Evolutionary conservation across 2,113 vertebrate species (phyloP).

Genomic region (Microtus ochrogaster): DNA sequence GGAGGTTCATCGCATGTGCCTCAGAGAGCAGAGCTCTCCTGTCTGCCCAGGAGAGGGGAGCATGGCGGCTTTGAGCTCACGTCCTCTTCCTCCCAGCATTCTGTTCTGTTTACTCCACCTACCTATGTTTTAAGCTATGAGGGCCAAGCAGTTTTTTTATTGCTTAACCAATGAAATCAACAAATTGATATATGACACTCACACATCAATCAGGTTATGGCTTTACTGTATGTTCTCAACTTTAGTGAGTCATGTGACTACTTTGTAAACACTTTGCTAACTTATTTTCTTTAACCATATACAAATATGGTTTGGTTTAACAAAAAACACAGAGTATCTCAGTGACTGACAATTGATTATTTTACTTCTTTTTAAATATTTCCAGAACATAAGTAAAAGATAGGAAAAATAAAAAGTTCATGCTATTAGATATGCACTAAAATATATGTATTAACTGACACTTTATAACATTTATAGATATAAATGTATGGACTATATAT

Average conservation of each 20-base stretch:
- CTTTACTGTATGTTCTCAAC: background rate
- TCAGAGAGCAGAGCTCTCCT: too few species aligned
- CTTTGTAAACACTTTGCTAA: background rate
- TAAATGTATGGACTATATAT: background rate
- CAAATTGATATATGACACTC: too few species aligned
- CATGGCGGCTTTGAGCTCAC: too few species aligned
- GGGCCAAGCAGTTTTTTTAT: too few species aligned
- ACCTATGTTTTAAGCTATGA: too few species aligned
- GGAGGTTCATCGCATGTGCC: too few species aligned
- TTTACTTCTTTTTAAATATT: background rate
- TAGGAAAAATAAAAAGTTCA: background rate
- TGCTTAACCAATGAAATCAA: too few species aligned
- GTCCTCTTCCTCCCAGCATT: too few species aligned
- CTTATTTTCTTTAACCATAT: background rate
- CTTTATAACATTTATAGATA: background rate
- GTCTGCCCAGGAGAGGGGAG: too few species aligned
- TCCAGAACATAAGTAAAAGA: background rate
- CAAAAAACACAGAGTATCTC: background rate
- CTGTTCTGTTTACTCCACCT: too few species aligned
- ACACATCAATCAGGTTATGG: background rate
- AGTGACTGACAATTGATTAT: background rate
- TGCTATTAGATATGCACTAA: background rate
- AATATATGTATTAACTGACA: background rate
- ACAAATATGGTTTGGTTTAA: background rate
- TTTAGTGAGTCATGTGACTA: constrained; percentile 42